Percentiles rank a stretch among this genome's conserved stretches.
Conservation (phyloP, 2,113 vertebrate genomes). For the Bambusicola thoracicus region DNA sequence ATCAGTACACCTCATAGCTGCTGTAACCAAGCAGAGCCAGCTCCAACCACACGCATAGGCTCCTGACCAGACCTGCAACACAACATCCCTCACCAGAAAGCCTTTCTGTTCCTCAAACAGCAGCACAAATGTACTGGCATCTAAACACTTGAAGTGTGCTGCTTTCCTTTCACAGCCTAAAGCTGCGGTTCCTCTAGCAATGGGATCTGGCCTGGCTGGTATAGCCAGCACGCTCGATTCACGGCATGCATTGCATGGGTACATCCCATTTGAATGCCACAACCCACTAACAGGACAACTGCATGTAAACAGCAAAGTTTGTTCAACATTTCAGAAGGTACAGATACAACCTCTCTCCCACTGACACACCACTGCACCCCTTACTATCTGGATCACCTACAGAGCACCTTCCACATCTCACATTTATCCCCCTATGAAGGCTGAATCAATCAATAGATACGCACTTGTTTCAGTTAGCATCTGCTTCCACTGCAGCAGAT, state of each 20-base stretch:
- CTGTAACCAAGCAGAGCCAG: background rate
- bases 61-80: background rate
- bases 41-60: fast-evolving
- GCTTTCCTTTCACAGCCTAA: background rate
- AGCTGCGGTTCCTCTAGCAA: background rate
- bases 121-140: background rate
- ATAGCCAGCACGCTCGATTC: background rate
- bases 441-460: background rate
- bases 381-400: background rate
- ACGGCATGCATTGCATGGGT: fast-evolving
- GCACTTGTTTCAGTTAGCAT: background rate
- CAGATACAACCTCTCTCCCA: background rate
- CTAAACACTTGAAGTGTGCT: background rate
- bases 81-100: background rate
- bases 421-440: background rate
- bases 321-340: background rate
- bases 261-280: background rate
- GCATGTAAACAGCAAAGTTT: background rate
- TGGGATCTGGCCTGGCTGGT: background rate
- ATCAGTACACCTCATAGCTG: background rate
- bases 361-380: background rate
- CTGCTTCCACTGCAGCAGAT: background rate
- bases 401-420: background rate
- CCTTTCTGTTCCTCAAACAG: background rate
- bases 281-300: background rate